Evolutionary conservation across 2,797 vertebrate species (phyloP).

Genomic region (Loris lydekkerianus): DNA sequence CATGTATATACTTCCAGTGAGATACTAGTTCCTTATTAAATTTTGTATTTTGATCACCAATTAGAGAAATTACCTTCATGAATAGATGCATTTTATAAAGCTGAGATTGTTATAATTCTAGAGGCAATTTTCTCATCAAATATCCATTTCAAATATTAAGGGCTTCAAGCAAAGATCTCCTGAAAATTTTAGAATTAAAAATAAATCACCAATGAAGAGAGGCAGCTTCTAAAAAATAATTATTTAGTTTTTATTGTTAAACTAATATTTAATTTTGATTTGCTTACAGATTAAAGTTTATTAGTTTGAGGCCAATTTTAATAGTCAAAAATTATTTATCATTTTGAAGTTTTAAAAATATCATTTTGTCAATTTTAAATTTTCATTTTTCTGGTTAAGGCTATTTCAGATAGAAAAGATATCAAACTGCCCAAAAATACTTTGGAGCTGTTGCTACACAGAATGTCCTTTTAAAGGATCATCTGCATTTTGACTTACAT

Average conservation of each 20-base stretch:
- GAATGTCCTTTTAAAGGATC: conserved; percentile 84
- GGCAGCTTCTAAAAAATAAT: conserved; percentile 77
- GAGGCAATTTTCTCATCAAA: conserved; percentile 70
- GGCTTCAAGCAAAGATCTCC: conserved; percentile 76
- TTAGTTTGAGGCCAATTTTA: conserved; percentile 82
- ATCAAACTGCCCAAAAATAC: conserved; percentile 85
- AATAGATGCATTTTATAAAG: conserved; percentile 83
- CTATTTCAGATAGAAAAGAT: conserved; percentile 87
- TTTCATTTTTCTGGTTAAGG: conserved; percentile 84
- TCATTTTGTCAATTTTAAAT: conserved; percentile 77
- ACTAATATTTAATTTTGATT: conserved; percentile 75
- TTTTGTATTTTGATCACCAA: conserved; percentile 77
- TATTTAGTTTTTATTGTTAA: conserved; percentile 71
- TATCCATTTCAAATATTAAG: conserved; percentile 76
- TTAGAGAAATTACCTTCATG: conserved; percentile 77
- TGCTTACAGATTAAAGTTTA: conserved; percentile 76
- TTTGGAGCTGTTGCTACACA: conserved; percentile 84
- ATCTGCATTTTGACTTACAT: conserved; percentile 79
- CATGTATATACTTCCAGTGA: conserved; percentile 70
- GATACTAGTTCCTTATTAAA: conserved; percentile 72
- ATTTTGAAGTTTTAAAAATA: conserved; percentile 87
- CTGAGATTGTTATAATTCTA: conserved; percentile 67
- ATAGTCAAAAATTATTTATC: conserved; percentile 76
- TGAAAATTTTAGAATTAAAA: conserved; percentile 84
- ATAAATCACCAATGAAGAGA: conserved; percentile 75